Base-by-base conservation (phyloP, 1,140 invertebrate genomes). In the Stenopsyche tienmushanensis region DNA sequence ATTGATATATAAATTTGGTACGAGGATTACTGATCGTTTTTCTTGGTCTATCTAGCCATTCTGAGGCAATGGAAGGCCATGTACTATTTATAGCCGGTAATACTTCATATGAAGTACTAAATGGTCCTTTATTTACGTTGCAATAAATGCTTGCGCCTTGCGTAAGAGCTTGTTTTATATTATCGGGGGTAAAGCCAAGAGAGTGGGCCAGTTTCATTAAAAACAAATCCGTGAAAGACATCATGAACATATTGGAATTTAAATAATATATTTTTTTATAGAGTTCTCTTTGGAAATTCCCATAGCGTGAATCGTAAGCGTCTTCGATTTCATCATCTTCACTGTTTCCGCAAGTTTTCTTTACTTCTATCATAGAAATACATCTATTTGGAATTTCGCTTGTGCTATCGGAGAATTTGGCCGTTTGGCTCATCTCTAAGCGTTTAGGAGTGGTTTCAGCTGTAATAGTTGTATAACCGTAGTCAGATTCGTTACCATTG, bases 31-130 rank as follows among this genome's bases (percentile, higher is more conserved):
- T 76, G 15, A 81, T 76, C 23, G 79, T 74, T 26, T 78, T 81
- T 44, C 85, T 78, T 21, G 79, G 75, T 17, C 88, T 75, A 49
- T 83, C 72, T 3, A 85, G 74, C 84, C 88, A 90, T 63, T 85
- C 85, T 41, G 85, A 80, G 1, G 86, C 86, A 55, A 80, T 82
- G 29, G 81, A 79, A 0, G 88, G 88, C 87, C 87, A 89, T 1
- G 85, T 79, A 25, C 83, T 78, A 73, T 83, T 78, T 2, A 89
- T 74, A n/a, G 85, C 83, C 3, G 87, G 87, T 64, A 84, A 81
- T 0, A 88, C 78, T 75, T 87, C 84, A 72, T 82, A 87, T 1
- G 79, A 75, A 0, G 78, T 74, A 24, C 78, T 72, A 8, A 72
- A 75, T 1, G 75, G 76, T 65, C 76, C 76, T 71, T 72, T 77